Base-by-base conservation (phyloP, 2,113 vertebrate species). In the Glaucomys volans region DNA sequence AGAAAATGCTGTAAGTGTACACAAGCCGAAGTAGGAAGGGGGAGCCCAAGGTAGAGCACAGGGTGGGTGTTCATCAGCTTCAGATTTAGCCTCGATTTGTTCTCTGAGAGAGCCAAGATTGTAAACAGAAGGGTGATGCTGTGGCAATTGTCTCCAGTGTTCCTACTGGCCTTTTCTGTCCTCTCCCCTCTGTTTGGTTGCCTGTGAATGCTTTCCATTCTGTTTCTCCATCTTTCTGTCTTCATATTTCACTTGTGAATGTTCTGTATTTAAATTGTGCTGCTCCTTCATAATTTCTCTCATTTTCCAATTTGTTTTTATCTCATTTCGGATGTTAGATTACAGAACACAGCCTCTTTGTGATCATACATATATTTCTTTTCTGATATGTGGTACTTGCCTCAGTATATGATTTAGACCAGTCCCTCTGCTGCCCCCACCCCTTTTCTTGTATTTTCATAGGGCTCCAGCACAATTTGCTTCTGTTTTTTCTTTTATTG, bases 241-340 rank as follows among this genome's bases (percentile, higher is more conserved):
- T 87, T 47, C 67, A 11, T 8, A 50, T 62, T 14, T 22, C 54
- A 47, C 30, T 84, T 40, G 9, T 67, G 37, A 59, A 57, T 57
- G 16, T 57, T 92, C 32, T 69, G 6, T 24, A 44, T 66, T 92
- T 84, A 82, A 69, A 67, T 64, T 54, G 62, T 14, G 26, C 30
- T 87, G 14, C 42, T 66, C 7, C 24, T 69, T 86, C 67, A 75
- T 24, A 54, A 44, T 20, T 80, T 44, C 44, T 94, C 86, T 77
- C n/a, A n/a, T 76, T 67, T 85, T 90, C 57, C 37, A 92, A 72
- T 44, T 90, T 87, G 83, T 76, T 42, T 24, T 57, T 20, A 42
- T 91, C 35, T 86, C 42, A 82, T 94, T 91, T 71, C 69, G 79
- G 76, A 89, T 74, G 32, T 20, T 54, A 47, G 20, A n/a, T 85